Base-by-base conservation (phyloP, 2,888 invertebrate genomes). In the Netelia fuscicornis region DNA sequence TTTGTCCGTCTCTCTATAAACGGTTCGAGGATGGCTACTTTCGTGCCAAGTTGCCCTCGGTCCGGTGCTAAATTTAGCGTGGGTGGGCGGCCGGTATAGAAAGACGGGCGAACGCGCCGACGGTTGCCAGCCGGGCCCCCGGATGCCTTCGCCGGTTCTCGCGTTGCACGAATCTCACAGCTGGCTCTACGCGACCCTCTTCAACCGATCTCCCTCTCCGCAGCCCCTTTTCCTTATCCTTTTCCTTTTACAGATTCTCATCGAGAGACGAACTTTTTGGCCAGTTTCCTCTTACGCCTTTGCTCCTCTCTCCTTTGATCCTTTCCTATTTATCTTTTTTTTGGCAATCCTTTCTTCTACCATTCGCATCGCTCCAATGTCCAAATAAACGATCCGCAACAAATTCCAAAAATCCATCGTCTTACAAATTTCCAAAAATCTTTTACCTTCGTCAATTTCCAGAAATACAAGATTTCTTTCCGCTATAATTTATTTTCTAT, bases 31-130 rank as follows among this genome's bases (percentile, higher is more conserved):
- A 76, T 84, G 80, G 83, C 65, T 84, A 87, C 86, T 86, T 86
- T 87, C 58, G 83, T 86, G 86, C 81, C 86, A 86, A 86, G 86
- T 85, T 70, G 85, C 82, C 84, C 84, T 85, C 82, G 80, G 77
- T 54, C 60, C 86, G 85, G 71, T 75, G 89, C 92, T 92, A 92
- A 92, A 92, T 92, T 91, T 92, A 92, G 90, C 89, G 91, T 92
- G 90, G 91, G 92, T 92, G 91, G 91, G 90, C 90, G 91, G 87
- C 84, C 86, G 86, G 84, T 74, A 81, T 74, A 75, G 64, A 58
- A 20, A 58, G 58, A 58, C 86, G 88, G 37, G 37, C 37, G 37
- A 37, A 37, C 37, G 86, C 86, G 82, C 56, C 58, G 83, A 88
- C 89, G 90, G 88, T 91, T 89, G 91, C 90, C 91, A 89, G 89